Evolutionary conservation across 2,113 vertebrate genomes (phyloP).

Genomic region (Alectura lathami): DNA sequence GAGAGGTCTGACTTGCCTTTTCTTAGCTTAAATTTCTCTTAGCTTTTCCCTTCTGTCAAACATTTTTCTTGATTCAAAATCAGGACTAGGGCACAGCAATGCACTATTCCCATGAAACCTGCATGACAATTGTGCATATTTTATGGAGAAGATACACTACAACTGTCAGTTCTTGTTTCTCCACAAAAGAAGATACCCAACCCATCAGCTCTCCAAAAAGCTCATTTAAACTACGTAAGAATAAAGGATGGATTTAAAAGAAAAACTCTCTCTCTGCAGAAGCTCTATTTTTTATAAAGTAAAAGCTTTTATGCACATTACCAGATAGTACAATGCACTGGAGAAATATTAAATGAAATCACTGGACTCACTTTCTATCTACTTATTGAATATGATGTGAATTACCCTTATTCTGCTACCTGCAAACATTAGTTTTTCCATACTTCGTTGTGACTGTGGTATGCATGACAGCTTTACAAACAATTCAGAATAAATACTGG

Average conservation of each 20-base stretch:
- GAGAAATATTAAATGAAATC: background rate
- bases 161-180: background rate
- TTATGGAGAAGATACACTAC: background rate
- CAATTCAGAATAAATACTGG: background rate
- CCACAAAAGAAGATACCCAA: background rate
- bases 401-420: background rate
- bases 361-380: background rate
- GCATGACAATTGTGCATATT: background rate
- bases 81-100: background rate
- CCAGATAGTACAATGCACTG: background rate
- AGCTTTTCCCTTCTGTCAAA: background rate
- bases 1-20: background rate
- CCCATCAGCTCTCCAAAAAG: background rate
- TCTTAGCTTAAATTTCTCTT: background rate
- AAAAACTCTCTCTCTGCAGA: background rate
- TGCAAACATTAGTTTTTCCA: background rate
- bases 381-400: background rate
- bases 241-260: background rate
- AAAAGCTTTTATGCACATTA: background rate
- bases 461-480: background rate
- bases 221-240: background rate
- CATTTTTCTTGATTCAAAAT: background rate
- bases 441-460: background rate
- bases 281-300: background rate
- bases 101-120: no score